phyloP scores from a whole-genome alignment of 2,888 invertebrate species.

The Asteroscopus sphinx region DNA sequence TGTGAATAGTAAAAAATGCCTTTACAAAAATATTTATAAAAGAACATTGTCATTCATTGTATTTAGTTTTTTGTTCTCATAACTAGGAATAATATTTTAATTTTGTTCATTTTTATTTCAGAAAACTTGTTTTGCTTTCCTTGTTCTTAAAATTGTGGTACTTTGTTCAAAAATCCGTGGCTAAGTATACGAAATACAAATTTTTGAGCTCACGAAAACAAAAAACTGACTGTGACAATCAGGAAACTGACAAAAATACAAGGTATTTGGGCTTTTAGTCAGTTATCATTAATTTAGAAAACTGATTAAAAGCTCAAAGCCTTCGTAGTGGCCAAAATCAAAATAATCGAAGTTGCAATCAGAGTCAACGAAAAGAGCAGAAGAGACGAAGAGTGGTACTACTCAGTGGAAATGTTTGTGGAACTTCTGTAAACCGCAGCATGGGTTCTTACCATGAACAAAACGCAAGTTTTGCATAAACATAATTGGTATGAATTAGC shows the following conservation, averaged over 20 bases:
- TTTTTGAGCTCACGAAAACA: constrained; percentile 35
- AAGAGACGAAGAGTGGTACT: constrained; percentile 21
- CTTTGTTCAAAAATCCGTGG: background rate
- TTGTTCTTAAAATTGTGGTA: no score
- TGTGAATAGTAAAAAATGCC: constrained; percentile 31
- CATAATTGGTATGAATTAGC: no score
- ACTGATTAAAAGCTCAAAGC: constrained; percentile 31
- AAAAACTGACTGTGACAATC: constrained; percentile 8
- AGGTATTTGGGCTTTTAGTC: background rate
- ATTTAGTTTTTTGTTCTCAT: constrained; percentile 30
- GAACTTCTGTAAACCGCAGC: constrained; percentile 2
- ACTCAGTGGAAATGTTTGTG: constrained; percentile 24
- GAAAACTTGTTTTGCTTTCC: no score
- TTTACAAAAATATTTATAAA: constrained; percentile 13
- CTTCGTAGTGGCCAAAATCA: background rate
- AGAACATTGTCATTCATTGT: background rate
- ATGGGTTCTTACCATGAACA: no score
- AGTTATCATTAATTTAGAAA: constrained; percentile 9
- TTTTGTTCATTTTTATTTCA: background rate
- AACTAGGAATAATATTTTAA: background rate
- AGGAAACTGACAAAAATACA: constrained; percentile 25
- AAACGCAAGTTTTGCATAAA: no score
- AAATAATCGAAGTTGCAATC: constrained; percentile 4
- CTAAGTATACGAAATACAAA: background rate
- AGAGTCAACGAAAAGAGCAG: constrained; percentile 21